These are phyloP conservation scores for Maniola jurtina DNA, from an alignment of 1,140 invertebrate genomes.

Conservation along the genomic window DNA sequence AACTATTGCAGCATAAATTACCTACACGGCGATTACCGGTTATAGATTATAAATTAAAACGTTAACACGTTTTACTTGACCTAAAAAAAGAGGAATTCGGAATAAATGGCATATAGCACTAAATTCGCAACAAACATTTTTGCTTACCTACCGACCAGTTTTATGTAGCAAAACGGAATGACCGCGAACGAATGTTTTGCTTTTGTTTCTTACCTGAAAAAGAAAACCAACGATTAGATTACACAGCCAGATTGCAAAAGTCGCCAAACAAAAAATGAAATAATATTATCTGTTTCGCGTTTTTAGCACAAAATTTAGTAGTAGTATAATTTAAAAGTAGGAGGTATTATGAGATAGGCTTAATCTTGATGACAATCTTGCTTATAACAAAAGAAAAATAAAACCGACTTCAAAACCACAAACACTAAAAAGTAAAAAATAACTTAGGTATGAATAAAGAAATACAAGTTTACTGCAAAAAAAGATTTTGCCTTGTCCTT, in stretches of 20 bases:
- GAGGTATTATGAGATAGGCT: constrained; percentile 1
- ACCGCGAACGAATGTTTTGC: constrained; percentile 4
- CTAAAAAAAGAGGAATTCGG: constrained; percentile 13
- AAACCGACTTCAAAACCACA: too few species aligned
- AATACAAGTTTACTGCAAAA: not conserved
- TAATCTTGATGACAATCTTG: too few species aligned
- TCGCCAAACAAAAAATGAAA: not conserved
- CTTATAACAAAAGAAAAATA: too few species aligned
- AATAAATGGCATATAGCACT: constrained; percentile 6
- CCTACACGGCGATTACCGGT: not conserved
- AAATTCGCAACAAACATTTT: not conserved
- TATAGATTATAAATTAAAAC: constrained; percentile 12
- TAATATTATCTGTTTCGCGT: constrained; percentile 1
- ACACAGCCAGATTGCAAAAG: constrained; percentile 19
- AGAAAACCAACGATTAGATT: constrained; percentile 18
- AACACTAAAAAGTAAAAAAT: too few species aligned
- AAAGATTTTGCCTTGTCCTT: not conserved
- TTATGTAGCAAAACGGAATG: constrained; percentile 14
- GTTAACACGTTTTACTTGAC: constrained; percentile 21
- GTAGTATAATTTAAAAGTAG: not conserved
- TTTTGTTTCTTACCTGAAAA: constrained; percentile 26
- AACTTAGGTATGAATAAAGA: too few species aligned
- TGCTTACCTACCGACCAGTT: constrained; percentile 15
- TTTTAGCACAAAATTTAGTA: constrained; percentile 1
- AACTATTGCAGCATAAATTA: not conserved